These are phyloP conservation scores for Drosophila tripunctata DNA, from an alignment of 2,888 invertebrate genomes.

Conservation along the genomic window DNA sequence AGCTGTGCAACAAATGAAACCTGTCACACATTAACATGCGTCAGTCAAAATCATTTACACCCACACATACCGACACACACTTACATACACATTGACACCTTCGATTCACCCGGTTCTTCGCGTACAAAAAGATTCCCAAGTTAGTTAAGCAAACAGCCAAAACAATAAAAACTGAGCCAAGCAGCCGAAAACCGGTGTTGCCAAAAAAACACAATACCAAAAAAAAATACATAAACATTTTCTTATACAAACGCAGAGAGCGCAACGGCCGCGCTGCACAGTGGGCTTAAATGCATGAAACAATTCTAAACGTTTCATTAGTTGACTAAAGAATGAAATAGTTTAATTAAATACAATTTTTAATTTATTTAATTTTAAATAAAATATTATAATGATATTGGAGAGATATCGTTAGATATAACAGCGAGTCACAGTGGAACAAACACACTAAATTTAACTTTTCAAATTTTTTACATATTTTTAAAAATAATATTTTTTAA, in stretches of 20 bases:
- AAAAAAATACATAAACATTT: conserved; percentile 30
- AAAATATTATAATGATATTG: neutral
- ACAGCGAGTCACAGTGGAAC: no score
- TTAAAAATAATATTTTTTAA: no score
- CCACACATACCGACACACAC: conserved; percentile 22
- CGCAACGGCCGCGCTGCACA: conserved; percentile 36
- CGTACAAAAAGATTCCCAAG: conserved; percentile 40
- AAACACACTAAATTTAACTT: no score
- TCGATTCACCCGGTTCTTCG: conserved; percentile 11
- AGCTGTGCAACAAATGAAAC: conserved; percentile 66
- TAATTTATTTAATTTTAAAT: neutral
- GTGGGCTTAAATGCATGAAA: neutral
- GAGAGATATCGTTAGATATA: no score
- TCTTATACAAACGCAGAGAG: conserved; percentile 26
- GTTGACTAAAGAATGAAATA: no score
- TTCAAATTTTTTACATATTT: no score
- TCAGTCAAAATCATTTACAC: conserved; percentile 33
- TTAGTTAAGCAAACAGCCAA: conserved; percentile 16
- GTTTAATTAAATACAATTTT: neutral
- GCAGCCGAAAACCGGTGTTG: conserved; percentile 51
- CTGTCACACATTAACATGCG: conserved; percentile 60
- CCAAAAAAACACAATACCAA: conserved; percentile 27
- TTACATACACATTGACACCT: conserved; percentile 21
- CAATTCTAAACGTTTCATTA: no score
- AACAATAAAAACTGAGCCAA: conserved; percentile 24